phyloP scores from a whole-genome alignment of 2,888 invertebrate genomes.

The Cordilura impudica region DNA sequence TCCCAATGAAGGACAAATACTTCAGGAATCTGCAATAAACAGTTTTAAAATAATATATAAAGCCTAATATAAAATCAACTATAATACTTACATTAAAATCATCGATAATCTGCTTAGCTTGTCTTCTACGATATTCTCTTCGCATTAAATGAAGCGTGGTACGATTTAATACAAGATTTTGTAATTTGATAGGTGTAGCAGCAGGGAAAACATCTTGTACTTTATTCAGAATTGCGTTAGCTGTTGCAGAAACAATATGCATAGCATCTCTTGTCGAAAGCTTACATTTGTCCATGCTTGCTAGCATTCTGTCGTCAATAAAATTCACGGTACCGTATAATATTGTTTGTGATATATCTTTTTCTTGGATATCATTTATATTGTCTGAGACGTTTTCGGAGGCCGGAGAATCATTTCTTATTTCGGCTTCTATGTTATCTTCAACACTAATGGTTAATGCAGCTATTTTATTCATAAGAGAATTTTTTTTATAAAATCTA shows the following conservation, averaged over 20 bases:
- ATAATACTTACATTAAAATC: not conserved
- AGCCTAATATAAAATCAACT: not conserved
- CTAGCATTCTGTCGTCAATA: too few relatives aligned
- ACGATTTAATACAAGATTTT: not conserved
- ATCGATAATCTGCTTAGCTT: slow-evolving; percentile 5
- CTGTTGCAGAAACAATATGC: slow-evolving; percentile 30
- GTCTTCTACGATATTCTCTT: too few relatives aligned
- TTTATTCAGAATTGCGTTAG: slow-evolving; percentile 18
- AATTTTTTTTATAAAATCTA: slow-evolving; percentile 7
- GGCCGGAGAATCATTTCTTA: too few relatives aligned
- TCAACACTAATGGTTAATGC: slow-evolving; percentile 16
- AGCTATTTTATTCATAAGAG: slow-evolving; percentile 16
- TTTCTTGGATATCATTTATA: slow-evolving; percentile 4
- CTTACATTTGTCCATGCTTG: too few relatives aligned
- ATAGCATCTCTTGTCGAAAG: slow-evolving; percentile 27
- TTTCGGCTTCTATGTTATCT: slow-evolving; percentile 11
- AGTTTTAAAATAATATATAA: too few relatives aligned
- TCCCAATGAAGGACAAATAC: too few relatives aligned
- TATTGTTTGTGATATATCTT: slow-evolving; percentile 21
- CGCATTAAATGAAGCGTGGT: too few relatives aligned
- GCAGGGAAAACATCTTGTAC: slow-evolving; percentile 8
- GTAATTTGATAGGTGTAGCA: not conserved
- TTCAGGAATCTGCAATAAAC: too few relatives aligned
- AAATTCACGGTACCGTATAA: slow-evolving; percentile 17
- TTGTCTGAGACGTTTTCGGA: slow-evolving; percentile 26